phyloP scores from a whole-genome alignment of 2,113 vertebrate genomes.

The Spea multiplicata region DNA sequence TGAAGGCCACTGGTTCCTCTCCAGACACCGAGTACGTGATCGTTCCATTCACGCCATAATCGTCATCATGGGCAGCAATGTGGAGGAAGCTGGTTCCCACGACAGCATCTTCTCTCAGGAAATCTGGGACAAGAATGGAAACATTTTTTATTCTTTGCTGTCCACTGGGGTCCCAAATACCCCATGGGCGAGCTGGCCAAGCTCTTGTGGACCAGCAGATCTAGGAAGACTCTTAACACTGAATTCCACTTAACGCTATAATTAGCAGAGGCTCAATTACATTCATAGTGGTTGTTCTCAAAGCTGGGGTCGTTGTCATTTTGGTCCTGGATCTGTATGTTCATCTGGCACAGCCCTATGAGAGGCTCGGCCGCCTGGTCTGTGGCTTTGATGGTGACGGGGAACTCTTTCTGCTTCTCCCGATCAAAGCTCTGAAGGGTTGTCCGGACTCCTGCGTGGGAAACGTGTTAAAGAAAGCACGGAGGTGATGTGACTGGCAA shows the following conservation, averaged over 20 bases:
- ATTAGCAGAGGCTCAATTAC: slow-evolving; percentile 63
- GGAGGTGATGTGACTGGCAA: too few relatives aligned
- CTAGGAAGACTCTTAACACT: too few relatives aligned
- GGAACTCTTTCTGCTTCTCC: slow-evolving; percentile 82
- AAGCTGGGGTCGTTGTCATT: slow-evolving; percentile 90
- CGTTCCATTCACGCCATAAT: slow-evolving; percentile 78
- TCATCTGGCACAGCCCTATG: slow-evolving; percentile 86
- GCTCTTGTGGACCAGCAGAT: too few relatives aligned
- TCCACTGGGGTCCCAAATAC: too few relatives aligned
- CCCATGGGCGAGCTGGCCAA: too few relatives aligned
- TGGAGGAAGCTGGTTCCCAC: slow-evolving; percentile 83
- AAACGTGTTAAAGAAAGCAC: too few relatives aligned
- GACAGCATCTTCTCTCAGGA: slow-evolving; percentile 79
- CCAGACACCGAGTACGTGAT: slow-evolving; percentile 78
- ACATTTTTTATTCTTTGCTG: neutral
- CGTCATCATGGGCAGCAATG: slow-evolving; percentile 79
- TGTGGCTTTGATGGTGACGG: slow-evolving; percentile 82
- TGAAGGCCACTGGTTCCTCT: slow-evolving; percentile 72
- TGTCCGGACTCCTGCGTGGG: slow-evolving; percentile 70
- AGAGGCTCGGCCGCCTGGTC: slow-evolving; percentile 82
- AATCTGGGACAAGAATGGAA: slow-evolving; percentile 63
- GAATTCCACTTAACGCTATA: too few relatives aligned
- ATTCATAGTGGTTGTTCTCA: slow-evolving; percentile 85
- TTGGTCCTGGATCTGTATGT: slow-evolving; percentile 80
- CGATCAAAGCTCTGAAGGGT: slow-evolving; percentile 81